Base-by-base conservation (phyloP, 2,113 vertebrate genomes). In the Elanoides forficatus region DNA sequence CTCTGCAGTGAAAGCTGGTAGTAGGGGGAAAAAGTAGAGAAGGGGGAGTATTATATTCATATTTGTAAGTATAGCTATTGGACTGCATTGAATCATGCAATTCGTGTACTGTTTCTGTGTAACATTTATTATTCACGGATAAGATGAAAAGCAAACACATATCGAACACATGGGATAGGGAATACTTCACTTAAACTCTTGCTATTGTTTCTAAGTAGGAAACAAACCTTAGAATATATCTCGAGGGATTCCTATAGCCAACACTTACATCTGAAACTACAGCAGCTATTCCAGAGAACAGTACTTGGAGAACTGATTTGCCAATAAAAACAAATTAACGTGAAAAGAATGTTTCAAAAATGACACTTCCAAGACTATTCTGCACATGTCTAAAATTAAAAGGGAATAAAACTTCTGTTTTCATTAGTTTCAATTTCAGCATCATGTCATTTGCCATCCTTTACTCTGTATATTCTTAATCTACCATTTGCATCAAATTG, bases 251-350 rank as follows among this genome's bases (percentile, higher is more conserved):
- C 93, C 91, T 79, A 14, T 30, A 88, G 91, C 91, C 70, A 93
- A 27, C 74, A 18, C 43, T 91, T 90, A 6, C 2, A 8, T 79
- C 70, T 87, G 66, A 78, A 94, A 78, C 63, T 43, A 29, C 30
- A 43, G 53, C 67, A 76, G 29, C 81, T 94, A 59, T 84, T 92
- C 59, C 48, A 72, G 72, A 75, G 81, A 83, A 66, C 62, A 73
- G 68, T 58, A 75, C 59, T 84, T 53, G 83, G 83, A 81, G 73
- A 87, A 38, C 75, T 42, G 90, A 89, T 96, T 93, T 62, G 76
- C 90, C 89, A 93, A 93, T 92, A 95, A 96, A 92, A 93, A 21
- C 66, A 90, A 94, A 92, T 88, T 81, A 95, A 95, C 7, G 20
- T 92, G 91, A 58, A 47, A 93, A 73, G n/a, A 79, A 70, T 65